Conservation (phyloP, 2,888 invertebrate species). For the Dasysyrphus tricinctus region DNA sequence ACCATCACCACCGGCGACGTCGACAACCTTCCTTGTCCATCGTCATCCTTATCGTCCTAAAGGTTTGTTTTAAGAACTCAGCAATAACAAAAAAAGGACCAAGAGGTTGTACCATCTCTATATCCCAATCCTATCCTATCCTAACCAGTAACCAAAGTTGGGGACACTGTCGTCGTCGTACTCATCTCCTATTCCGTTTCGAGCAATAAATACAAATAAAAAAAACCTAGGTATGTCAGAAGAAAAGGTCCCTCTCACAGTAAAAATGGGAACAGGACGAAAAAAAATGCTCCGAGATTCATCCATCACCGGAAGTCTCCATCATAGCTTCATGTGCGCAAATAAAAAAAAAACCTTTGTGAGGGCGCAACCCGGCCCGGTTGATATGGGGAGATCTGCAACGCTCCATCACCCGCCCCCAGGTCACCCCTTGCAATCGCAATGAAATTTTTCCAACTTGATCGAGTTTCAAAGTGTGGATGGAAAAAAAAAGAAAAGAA, state of each 20-base stretch:
- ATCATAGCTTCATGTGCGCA: constrained; percentile 57
- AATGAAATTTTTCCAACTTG: constrained; percentile 67
- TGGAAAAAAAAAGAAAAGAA: constrained; percentile 1
- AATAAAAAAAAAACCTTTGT: constrained; percentile 39
- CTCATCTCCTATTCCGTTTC: constrained; percentile 75
- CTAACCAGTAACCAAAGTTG: constrained; percentile 58
- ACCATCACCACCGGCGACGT: constrained; percentile 31
- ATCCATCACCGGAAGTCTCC: constrained; percentile 70
- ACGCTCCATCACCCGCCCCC: not conserved
- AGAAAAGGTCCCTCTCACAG: constrained; percentile 47
- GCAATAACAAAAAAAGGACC: constrained; percentile 54
- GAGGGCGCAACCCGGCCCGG: constrained; percentile 9
- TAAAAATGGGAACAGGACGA: constrained; percentile 63
- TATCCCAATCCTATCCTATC: constrained; percentile 27
- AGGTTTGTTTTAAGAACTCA: constrained; percentile 73
- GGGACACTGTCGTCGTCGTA: constrained; percentile 63
- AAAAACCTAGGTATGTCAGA: constrained; percentile 26
- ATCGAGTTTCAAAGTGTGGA: constrained; percentile 63
- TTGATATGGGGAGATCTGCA: constrained; percentile 1
- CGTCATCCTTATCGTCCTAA: constrained; percentile 44
- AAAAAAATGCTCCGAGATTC: constrained; percentile 50
- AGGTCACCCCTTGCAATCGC: constrained; percentile 22
- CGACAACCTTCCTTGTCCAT: constrained; percentile 38
- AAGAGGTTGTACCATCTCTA: constrained; percentile 41
- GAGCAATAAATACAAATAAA: constrained; percentile 33